phyloP scores from a whole-genome alignment of 2,113 vertebrate species.

The Phalacrocorax brasilianus region DNA sequence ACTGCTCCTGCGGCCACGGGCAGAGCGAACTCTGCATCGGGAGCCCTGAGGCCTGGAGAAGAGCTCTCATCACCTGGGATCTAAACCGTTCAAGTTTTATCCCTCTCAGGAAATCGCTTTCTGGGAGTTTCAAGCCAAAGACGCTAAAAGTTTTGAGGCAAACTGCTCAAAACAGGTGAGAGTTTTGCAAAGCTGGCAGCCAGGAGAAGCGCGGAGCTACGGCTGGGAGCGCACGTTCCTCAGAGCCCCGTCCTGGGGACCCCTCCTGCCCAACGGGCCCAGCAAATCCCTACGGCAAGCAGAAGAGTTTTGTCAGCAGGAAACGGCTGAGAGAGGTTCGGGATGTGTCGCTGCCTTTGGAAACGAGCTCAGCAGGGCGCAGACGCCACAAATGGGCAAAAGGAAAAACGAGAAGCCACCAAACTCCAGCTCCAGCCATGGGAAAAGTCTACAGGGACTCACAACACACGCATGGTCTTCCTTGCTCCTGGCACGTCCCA shows the following conservation, averaged over 20 bases:
- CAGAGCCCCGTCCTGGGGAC: background rate
- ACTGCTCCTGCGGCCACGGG: too few species aligned
- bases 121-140: background rate
- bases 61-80: background rate
- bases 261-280: background rate
- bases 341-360: background rate
- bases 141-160: background rate
- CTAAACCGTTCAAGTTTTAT: background rate
- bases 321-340: background rate
- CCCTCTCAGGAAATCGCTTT: background rate
- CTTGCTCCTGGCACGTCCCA: rapidly evolving
- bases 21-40: too few species aligned
- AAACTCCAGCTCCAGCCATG: background rate
- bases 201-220: background rate
- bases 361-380: background rate
- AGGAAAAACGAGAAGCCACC: background rate
- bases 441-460: background rate
- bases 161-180: background rate
- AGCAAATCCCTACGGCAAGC: background rate
- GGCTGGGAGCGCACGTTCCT: background rate
- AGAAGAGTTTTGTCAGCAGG: background rate
- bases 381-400: too few species aligned
- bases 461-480: rapidly evolving
- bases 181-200: background rate
- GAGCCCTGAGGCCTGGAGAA: too few species aligned